phyloP scores from a whole-genome alignment of 2,888 invertebrate genomes.

The Tetramorium bicarinatum region DNA sequence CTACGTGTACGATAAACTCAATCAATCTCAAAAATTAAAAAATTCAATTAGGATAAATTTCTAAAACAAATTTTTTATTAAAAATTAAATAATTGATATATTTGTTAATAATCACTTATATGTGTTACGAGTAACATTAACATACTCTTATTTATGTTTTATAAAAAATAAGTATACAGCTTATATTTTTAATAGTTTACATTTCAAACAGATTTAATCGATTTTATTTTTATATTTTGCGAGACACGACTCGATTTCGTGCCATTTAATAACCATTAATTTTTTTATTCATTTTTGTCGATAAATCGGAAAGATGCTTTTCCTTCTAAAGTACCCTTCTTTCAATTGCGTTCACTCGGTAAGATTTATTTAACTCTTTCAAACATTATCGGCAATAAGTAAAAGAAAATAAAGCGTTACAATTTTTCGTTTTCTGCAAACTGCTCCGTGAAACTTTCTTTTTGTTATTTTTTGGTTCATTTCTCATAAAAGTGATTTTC shows the following conservation, averaged over 20 bases:
- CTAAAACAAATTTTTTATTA: neutral
- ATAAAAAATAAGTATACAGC: neutral
- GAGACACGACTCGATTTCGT: neutral
- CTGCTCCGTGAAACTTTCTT: neutral
- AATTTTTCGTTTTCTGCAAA: conserved; percentile 6
- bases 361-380: conserved; percentile 38
- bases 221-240: neutral
- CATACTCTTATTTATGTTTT: neutral
- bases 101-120: neutral
- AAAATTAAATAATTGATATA: neutral
- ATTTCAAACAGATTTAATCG: neutral
- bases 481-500: neutral
- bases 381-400: conserved; percentile 14
- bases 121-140: neutral
- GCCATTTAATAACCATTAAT: neutral
- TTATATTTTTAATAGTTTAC: conserved; percentile 12
- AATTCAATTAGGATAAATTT: neutral
- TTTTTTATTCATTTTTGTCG: conserved; percentile 8
- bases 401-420: neutral
- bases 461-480: conserved; percentile 9
- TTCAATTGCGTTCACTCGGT: conserved; percentile 16
- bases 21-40: conserved; percentile 5
- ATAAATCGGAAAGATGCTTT: conserved; percentile 2
- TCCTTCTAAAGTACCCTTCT: neutral
- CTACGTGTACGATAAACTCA: neutral